These are phyloP conservation scores for Montipora foliosa DNA, from an alignment of 64 coral and sea anemone genomes.

Conservation along the genomic window DNA sequence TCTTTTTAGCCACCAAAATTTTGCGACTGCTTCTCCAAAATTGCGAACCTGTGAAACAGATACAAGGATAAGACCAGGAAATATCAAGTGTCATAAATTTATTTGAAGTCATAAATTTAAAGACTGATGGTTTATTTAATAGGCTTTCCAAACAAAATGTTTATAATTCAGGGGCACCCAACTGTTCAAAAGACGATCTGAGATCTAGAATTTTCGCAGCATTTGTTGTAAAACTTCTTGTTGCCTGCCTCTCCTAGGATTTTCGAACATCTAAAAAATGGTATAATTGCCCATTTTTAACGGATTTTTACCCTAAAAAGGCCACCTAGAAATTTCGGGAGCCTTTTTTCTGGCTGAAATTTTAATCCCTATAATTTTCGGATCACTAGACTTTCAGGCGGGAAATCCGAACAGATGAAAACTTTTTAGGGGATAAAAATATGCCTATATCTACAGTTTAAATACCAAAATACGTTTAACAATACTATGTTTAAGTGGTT, in stretches of 20 bases:
- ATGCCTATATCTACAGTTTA: not conserved
- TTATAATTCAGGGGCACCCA: too few species aligned
- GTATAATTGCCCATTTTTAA: not conserved
- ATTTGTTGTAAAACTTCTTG: too few species aligned
- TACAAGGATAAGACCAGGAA: too few species aligned
- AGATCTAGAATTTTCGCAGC: too few species aligned
- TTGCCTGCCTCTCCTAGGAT: not conserved
- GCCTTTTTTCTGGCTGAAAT: not conserved
- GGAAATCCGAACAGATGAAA: not conserved
- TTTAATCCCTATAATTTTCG: not conserved
- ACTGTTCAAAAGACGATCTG: too few species aligned
- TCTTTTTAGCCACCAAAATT: too few species aligned
- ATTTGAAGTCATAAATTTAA: too few species aligned
- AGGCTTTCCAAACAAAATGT: too few species aligned
- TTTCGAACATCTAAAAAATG: not conserved
- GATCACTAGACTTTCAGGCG: not conserved
- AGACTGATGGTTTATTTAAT: too few species aligned
- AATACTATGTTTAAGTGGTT: conserved; percentile 3
- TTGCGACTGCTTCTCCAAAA: too few species aligned
- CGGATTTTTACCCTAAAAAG: not conserved
- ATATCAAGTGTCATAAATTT: too few species aligned
- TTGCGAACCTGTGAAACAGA: too few species aligned
- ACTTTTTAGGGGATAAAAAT: conserved; percentile 12
- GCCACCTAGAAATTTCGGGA: not conserved
- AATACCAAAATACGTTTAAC: conserved; percentile 11